Percentiles rank a stretch among this genome's conserved stretches.
phyloP scores from a whole-genome alignment of 1,140 invertebrate species.

The Drosophila setifemur region DNA sequence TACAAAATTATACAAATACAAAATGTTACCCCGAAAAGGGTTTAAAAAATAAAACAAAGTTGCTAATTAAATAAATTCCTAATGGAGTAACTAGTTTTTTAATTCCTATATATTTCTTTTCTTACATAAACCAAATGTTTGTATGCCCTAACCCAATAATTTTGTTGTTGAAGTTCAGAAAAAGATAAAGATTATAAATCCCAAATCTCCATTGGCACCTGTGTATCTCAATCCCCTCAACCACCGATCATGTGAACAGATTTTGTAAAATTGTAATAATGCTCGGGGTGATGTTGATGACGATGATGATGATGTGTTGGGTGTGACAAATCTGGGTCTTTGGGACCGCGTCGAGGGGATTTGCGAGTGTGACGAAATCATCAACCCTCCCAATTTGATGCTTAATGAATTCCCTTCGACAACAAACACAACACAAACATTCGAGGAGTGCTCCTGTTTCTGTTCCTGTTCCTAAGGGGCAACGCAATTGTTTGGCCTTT shows the following conservation, averaged over 20 bases:
- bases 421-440: slow-evolving; percentile 53
- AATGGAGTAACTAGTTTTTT: too few species aligned
- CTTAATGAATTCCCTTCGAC: slow-evolving; percentile 70
- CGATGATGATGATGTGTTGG: slow-evolving; percentile 20
- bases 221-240: too few species aligned
- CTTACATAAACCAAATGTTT: too few species aligned
- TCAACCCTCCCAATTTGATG: slow-evolving; percentile 75
- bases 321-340: slow-evolving; percentile 49
- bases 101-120: too few species aligned
- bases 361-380: slow-evolving; percentile 67
- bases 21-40: too few species aligned
- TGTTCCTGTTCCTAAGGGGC: slow-evolving; percentile 30
- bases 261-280: slow-evolving; percentile 13
- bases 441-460: slow-evolving; percentile 48
- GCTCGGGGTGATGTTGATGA: slow-evolving; percentile 17
- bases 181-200: too few species aligned
- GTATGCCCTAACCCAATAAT: too few species aligned
- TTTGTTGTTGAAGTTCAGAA: too few species aligned
- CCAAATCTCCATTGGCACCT: too few species aligned
- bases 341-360: slow-evolving; percentile 21
- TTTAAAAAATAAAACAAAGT: too few species aligned
- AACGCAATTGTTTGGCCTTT: slow-evolving; percentile 75
- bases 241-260: too few species aligned
- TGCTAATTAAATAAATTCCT: too few species aligned
- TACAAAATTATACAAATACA: background rate